These are phyloP conservation scores for Drepana falcataria DNA, from an alignment of 2,888 invertebrate genomes.

Conservation along the genomic window DNA sequence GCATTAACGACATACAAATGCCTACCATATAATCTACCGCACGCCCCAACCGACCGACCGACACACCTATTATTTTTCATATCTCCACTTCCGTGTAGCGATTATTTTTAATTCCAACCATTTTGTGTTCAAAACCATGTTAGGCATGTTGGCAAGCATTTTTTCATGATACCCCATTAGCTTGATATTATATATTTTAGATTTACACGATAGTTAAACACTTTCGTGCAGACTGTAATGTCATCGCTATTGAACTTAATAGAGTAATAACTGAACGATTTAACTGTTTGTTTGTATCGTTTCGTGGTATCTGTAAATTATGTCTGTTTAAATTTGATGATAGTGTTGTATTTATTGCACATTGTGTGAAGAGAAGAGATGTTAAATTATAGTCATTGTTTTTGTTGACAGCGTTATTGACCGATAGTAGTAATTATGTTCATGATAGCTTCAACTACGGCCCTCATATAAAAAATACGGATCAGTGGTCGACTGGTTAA, in stretches of 20 bases:
- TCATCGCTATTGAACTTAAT: neutral
- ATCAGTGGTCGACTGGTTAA: too few relatives aligned
- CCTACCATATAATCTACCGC: constrained; percentile 17
- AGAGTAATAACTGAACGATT: neutral
- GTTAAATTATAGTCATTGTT: too few relatives aligned
- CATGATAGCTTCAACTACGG: too few relatives aligned
- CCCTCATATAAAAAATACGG: too few relatives aligned
- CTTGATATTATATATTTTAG: constrained; percentile 43
- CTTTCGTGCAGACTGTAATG: constrained; percentile 5
- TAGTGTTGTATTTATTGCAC: too few relatives aligned
- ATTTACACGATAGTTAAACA: constrained; percentile 38
- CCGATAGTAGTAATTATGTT: too few relatives aligned
- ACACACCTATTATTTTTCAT: constrained; percentile 61
- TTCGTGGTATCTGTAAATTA: neutral
- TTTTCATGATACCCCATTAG: constrained; percentile 51
- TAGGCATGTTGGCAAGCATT: constrained; percentile 47
- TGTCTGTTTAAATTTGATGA: neutral
- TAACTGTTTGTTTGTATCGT: neutral
- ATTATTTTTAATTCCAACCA: constrained; percentile 68
- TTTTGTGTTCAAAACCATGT: constrained; percentile 53
- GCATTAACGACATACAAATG: too few relatives aligned
- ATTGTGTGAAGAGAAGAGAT: too few relatives aligned
- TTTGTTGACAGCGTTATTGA: too few relatives aligned
- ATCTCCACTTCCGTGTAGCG: constrained; percentile 55
- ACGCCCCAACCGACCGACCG: constrained; percentile 40